phyloP scores from a whole-genome alignment of 2,888 invertebrate genomes.

The Chrysotoxum bicinctum region DNA sequence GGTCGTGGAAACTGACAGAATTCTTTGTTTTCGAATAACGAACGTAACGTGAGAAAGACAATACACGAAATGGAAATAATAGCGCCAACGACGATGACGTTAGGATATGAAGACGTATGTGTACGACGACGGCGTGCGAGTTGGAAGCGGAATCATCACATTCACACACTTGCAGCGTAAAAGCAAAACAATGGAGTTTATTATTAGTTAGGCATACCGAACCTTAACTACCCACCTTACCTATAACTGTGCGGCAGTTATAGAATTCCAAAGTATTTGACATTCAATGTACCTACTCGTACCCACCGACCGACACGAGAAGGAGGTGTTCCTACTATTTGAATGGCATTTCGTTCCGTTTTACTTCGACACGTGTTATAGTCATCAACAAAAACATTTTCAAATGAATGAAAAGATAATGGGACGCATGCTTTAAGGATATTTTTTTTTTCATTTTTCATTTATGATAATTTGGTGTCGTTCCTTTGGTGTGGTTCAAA shows the following conservation, averaged over 20 bases:
- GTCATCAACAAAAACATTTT: neutral
- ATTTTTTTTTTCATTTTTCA: neutral
- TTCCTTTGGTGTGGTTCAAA: neutral
- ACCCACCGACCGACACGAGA: too few relatives aligned
- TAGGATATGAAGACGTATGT: neutral
- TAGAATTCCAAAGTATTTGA: conserved; percentile 13
- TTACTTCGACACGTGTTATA: neutral
- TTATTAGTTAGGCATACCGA: conserved; percentile 1
- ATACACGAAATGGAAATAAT: neutral
- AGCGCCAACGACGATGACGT: neutral
- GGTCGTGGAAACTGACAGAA: neutral
- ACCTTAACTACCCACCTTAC: neutral
- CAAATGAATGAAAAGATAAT: neutral
- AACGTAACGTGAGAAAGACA: conserved; percentile 16
- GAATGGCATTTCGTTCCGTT: conserved; percentile 6
- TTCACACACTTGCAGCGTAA: neutral
- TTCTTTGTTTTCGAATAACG: conserved; percentile 6
- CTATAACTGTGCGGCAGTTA: neutral
- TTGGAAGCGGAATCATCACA: neutral
- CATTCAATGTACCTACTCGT: neutral
- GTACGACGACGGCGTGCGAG: neutral
- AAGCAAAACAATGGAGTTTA: conserved; percentile 16
- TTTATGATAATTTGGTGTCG: neutral
- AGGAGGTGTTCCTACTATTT: neutral
- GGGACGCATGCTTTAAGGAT: neutral